Evolutionary conservation across 2,888 invertebrate genomes (phyloP).

Genomic region (Himalopsyche japonica): DNA sequence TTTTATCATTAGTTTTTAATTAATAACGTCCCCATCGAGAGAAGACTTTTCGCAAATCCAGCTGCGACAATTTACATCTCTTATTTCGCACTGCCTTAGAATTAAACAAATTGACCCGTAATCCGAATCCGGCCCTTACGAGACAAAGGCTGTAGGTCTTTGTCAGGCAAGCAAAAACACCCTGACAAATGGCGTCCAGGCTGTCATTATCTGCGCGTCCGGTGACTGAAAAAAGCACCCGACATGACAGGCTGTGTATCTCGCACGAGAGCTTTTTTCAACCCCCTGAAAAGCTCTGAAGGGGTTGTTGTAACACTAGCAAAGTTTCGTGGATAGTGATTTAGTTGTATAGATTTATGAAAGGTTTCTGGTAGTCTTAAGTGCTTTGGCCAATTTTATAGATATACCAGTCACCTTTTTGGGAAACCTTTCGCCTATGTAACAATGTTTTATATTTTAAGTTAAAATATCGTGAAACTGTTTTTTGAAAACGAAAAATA

Average conservation of each 20-base stretch:
- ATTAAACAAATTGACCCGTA: not conserved
- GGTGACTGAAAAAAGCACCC: not conserved
- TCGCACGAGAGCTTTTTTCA: not conserved
- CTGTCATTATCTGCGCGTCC: not conserved
- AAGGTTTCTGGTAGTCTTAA: too few species aligned
- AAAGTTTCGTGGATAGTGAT: too few species aligned
- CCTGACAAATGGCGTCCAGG: not conserved
- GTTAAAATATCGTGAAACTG: too few species aligned
- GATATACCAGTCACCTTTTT: too few species aligned
- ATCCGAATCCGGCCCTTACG: not conserved
- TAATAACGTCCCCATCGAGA: not conserved
- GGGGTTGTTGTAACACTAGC: not conserved
- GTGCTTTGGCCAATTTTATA: too few species aligned
- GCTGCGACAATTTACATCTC: not conserved
- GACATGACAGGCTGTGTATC: not conserved
- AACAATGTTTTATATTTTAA: too few species aligned
- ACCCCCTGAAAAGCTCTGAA: not conserved
- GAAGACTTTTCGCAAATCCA: not conserved
- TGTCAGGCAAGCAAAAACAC: not conserved
- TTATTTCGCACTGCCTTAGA: not conserved
- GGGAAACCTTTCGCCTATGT: too few species aligned
- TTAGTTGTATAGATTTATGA: too few species aligned
- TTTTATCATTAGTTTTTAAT: not conserved
- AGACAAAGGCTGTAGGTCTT: not conserved
- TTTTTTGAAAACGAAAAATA: too few species aligned